Percentiles rank a stretch among this genome's conserved stretches.
Evolutionary conservation across 2,888 invertebrate genomes (phyloP).

Genomic region (Ptycholaimellus sp.): DNA sequence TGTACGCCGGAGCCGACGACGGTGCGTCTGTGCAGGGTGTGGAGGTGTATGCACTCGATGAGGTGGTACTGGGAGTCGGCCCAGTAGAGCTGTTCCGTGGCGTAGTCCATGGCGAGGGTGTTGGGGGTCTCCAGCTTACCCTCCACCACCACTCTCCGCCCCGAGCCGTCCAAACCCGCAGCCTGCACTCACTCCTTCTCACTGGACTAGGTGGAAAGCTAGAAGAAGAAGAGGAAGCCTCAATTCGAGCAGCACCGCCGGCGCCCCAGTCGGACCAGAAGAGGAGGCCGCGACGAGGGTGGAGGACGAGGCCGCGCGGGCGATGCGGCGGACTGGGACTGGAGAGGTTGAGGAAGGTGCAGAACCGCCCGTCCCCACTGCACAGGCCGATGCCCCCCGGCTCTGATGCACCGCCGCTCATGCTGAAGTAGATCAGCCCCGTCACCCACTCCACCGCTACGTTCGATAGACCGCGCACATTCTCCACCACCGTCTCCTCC

Average conservation of each 20-base stretch:
- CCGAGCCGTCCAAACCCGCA: constrained; percentile 2
- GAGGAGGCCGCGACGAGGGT: constrained; percentile 10
- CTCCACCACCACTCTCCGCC: constrained; percentile 10
- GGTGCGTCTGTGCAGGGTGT: constrained; percentile 7
- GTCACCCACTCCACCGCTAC: constrained; percentile 13
- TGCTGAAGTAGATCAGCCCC: constrained; percentile 11
- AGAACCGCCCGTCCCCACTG: constrained; percentile 10
- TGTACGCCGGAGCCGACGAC: constrained; percentile 10
- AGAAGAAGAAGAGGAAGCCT: too few relatives aligned
- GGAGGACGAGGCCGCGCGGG: constrained; percentile 10
- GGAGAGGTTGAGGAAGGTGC: constrained; percentile 10
- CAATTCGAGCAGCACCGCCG: too few relatives aligned
- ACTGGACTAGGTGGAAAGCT: too few relatives aligned
- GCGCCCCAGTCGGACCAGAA: constrained; percentile 11
- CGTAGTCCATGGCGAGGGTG: constrained; percentile 11
- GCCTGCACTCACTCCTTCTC: neutral
- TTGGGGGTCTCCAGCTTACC: constrained; percentile 11
- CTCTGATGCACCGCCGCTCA: constrained; percentile 9
- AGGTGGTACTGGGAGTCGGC: constrained; percentile 10
- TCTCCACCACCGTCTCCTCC: constrained; percentile 5
- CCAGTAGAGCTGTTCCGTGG: constrained; percentile 12
- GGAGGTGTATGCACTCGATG: constrained; percentile 13
- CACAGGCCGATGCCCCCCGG: constrained; percentile 11
- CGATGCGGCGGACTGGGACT: constrained; percentile 8
- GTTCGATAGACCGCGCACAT: constrained; percentile 10